phyloP scores from a whole-genome alignment of 2,797 vertebrate genomes.

The Eospalax fontanierii region DNA sequence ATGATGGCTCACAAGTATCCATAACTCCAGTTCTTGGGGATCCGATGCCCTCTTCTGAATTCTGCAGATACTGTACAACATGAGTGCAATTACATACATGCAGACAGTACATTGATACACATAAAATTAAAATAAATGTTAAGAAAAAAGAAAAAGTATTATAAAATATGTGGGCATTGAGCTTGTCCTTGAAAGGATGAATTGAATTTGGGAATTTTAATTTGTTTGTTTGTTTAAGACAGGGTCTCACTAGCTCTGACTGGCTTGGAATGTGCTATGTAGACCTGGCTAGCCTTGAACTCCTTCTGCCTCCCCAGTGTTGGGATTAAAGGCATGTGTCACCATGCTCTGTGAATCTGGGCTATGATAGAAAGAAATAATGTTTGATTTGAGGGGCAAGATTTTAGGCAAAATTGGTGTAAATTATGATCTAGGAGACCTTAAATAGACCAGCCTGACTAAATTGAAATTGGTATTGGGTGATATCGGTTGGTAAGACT shows the following conservation, averaged over 20 bases:
- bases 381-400: constrained; percentile 26
- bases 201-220: constrained; percentile 33
- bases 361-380: constrained; percentile 48
- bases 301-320: not conserved
- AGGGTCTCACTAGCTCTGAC: not conserved
- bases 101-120: too few relatives aligned
- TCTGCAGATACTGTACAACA: too few relatives aligned
- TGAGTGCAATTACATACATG: too few relatives aligned
- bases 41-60: too few relatives aligned
- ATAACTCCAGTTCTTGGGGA: too few relatives aligned
- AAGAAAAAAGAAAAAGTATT: not conserved
- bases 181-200: constrained; percentile 18
- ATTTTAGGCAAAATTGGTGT: constrained; percentile 53
- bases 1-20: too few relatives aligned
- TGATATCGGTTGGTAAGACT: constrained; percentile 8
- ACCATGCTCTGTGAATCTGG: not conserved
- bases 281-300: not conserved
- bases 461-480: not conserved
- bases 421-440: constrained; percentile 51
- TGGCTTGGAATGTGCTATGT: not conserved
- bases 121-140: too few relatives aligned
- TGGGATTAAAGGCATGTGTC: not conserved
- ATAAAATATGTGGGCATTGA: constrained; percentile 21
- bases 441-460: constrained; percentile 32
- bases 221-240: not conserved